Evolutionary conservation across 2,113 vertebrate species (phyloP).

Genomic region (Ginglymostoma cirratum): DNA sequence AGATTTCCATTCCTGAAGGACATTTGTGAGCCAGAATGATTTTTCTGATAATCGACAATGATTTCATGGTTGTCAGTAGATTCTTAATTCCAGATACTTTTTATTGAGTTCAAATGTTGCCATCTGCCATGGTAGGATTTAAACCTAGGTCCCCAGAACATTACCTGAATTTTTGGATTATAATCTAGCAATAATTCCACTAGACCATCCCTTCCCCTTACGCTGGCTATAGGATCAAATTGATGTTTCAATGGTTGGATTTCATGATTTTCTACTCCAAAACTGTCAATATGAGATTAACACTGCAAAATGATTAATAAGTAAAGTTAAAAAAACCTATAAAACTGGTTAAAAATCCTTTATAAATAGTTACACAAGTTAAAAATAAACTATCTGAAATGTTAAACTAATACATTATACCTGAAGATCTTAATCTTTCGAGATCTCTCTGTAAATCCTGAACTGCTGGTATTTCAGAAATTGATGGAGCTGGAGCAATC

Average conservation of each 20-base stretch:
- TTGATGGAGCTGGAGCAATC: constrained; percentile 60
- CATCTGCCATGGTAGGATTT: too few relatives aligned
- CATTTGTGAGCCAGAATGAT: too few relatives aligned
- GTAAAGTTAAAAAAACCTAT: background rate
- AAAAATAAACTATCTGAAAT: background rate
- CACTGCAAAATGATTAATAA: background rate
- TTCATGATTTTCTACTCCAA: background rate
- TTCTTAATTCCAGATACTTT: too few relatives aligned
- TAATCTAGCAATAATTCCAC: too few relatives aligned
- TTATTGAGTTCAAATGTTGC: too few relatives aligned
- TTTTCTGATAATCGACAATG: too few relatives aligned
- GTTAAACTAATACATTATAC: constrained; percentile 53
- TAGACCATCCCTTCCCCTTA: too few relatives aligned
- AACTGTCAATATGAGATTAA: background rate
- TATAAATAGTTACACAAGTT: background rate
- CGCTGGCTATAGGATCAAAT: background rate
- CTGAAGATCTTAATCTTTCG: constrained; percentile 50
- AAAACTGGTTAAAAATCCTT: background rate
- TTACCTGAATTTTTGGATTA: too few relatives aligned
- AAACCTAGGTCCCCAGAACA: too few relatives aligned
- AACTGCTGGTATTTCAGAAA: constrained; percentile 71
- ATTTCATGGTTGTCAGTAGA: too few relatives aligned
- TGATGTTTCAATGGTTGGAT: background rate
- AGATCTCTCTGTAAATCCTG: constrained; percentile 71
- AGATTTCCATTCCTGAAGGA: too few relatives aligned